Conservation (phyloP, 2,888 invertebrate genomes). For the Lysandra coridon region DNA sequence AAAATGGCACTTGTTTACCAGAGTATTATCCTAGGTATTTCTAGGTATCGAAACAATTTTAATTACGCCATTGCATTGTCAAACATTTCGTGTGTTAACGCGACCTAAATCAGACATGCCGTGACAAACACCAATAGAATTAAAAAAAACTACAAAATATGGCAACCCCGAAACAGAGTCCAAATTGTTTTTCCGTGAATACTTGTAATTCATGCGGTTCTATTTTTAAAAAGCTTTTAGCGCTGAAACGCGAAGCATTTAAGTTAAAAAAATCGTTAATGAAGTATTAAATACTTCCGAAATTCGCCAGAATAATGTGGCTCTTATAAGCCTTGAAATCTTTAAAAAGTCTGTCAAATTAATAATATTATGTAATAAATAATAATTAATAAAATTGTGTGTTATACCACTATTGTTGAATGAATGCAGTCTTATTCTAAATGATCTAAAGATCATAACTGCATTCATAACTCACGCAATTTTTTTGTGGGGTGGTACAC, state of each 20-base stretch:
- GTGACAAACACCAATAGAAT: constrained; percentile 54
- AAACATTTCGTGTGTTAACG: constrained; percentile 5
- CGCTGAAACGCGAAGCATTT: constrained; percentile 29
- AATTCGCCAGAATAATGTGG: neutral
- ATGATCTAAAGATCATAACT: too few species aligned
- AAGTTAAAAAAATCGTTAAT: constrained; percentile 10
- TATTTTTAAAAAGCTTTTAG: constrained; percentile 26
- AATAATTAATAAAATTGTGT: too few species aligned
- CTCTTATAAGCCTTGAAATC: neutral
- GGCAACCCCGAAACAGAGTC: constrained; percentile 43
- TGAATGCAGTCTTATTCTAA: too few species aligned
- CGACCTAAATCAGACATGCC: constrained; percentile 42
- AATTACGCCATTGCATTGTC: constrained; percentile 22
- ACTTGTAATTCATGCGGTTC: constrained; percentile 35
- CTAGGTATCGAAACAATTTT: constrained; percentile 13
- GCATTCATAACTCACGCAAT: too few species aligned
- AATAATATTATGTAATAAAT: too few species aligned
- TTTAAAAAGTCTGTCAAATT: constrained; percentile 27
- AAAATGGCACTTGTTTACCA: too few species aligned
- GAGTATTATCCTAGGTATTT: neutral
- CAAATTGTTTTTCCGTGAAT: constrained; percentile 44
- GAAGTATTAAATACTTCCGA: neutral
- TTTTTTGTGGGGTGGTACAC: too few species aligned
- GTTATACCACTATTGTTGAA: too few species aligned
- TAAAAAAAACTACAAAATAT: constrained; percentile 46